Conservation (phyloP, 92 coral and sea anemone genomes). For the Umimayanthus chanpuru region DNA sequence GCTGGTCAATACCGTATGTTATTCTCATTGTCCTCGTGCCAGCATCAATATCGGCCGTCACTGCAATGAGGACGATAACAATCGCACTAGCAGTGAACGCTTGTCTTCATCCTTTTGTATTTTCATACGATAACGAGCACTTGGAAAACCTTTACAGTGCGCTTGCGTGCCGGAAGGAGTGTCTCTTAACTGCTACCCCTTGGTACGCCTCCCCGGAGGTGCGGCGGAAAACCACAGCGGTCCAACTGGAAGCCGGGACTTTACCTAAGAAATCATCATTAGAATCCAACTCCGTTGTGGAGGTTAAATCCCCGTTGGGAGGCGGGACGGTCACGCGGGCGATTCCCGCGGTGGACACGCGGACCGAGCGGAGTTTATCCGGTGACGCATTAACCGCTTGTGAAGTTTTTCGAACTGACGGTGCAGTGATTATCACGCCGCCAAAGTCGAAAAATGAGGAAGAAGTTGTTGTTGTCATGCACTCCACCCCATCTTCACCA, state of each 20-base stretch:
- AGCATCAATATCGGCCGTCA: conserved; percentile 58
- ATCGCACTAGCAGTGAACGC: conserved; percentile 81
- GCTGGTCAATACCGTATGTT: conserved; percentile 82
- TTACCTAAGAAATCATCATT: conserved; percentile 55
- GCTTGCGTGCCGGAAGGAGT: conserved; percentile 68
- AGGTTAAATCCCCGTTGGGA: conserved; percentile 39
- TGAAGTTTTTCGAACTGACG: conserved; percentile 77
- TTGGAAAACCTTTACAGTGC: conserved; percentile 77
- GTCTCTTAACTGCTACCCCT: conserved; percentile 38
- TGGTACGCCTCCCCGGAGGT: conserved; percentile 40
- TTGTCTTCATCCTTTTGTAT: conserved; percentile 82
- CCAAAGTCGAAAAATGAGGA: conserved; percentile 64
- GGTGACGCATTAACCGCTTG: conserved; percentile 52
- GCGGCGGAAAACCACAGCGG: conserved; percentile 31
- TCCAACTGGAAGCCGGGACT: conserved; percentile 59
- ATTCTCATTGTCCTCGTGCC: conserved; percentile 73
- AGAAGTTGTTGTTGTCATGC: conserved; percentile 65
- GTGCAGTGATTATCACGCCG: conserved; percentile 82
- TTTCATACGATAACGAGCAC: conserved; percentile 81
- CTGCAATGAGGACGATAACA: conserved; percentile 78
- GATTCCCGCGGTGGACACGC: conserved; percentile 41
- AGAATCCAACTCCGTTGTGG: conserved; percentile 55
- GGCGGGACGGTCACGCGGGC: conserved; percentile 46
- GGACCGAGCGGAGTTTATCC: conserved; percentile 17
- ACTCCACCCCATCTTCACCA: conserved; percentile 85